Percentiles rank a stretch among this genome's conserved stretches.
These are phyloP conservation scores for Leptopilina boulardi DNA, from an alignment of 1,140 invertebrate genomes.

Conservation along the genomic window DNA sequence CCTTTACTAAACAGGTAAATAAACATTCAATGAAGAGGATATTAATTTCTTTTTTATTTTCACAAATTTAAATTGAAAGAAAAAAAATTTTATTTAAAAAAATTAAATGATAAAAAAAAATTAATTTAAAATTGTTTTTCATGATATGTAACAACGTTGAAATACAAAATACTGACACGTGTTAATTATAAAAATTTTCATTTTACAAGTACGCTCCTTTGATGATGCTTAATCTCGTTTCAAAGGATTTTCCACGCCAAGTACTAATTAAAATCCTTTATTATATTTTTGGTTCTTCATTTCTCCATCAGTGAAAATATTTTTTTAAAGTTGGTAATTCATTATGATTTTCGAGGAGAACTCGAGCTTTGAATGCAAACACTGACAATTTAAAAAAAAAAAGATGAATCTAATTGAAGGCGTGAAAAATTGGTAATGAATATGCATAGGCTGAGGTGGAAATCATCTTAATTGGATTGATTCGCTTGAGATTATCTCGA, in stretches of 20 bases:
- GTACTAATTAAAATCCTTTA: no score
- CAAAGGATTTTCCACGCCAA: no score
- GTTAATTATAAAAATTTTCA: no score
- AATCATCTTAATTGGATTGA: conserved; percentile 30
- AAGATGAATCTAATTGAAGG: not conserved
- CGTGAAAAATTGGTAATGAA: conserved; percentile 18
- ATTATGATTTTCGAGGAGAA: not conserved
- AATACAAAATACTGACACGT: no score
- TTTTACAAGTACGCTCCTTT: no score
- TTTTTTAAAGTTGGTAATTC: not conserved
- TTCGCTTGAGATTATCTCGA: conserved; percentile 30
- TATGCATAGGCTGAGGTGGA: not conserved
- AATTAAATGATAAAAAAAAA: no score
- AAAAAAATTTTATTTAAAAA: no score
- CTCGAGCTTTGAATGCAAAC: not conserved
- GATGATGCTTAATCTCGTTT: no score
- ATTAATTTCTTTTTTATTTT: not conserved
- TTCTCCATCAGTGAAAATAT: not conserved
- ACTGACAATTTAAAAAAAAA: conserved; percentile 15
- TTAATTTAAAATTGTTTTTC: no score
- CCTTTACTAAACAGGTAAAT: not conserved
- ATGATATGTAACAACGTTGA: no score
- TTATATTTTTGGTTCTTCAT: not conserved
- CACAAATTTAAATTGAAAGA: no score
- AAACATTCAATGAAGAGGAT: not conserved